Evolutionary conservation across 1,140 invertebrate species (phyloP).

Genomic region (Diorhabda carinulata): DNA sequence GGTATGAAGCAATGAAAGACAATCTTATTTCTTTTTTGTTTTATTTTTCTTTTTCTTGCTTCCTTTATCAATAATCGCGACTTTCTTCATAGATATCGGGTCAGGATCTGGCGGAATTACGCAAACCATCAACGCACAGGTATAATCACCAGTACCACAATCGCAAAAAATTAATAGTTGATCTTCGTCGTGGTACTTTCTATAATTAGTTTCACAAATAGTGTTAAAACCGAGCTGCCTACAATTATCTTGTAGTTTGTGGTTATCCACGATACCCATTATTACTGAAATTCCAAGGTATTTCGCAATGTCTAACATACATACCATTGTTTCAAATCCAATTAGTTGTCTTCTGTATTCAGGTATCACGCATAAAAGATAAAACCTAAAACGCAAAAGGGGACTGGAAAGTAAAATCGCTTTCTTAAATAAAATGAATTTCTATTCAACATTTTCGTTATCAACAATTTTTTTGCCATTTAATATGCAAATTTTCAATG

Average conservation of each 20-base stretch:
- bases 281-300: constrained; percentile 51
- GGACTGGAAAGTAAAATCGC: no score
- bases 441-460: no score
- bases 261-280: constrained; percentile 54
- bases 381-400: constrained; percentile 3
- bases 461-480: no score
- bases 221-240: constrained; percentile 50
- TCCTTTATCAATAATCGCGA: no score
- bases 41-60: no score
- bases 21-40: no score
- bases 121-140: constrained; percentile 56
- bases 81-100: no score
- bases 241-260: constrained; percentile 49
- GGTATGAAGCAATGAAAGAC: no score
- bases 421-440: no score
- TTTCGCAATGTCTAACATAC: constrained; percentile 48
- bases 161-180: constrained; percentile 54
- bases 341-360: constrained; percentile 47
- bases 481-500: no score
- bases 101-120: constrained; percentile 23
- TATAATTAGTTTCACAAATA: constrained; percentile 54
- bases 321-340: constrained; percentile 49
- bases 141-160: constrained; percentile 57
- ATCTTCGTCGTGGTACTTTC: constrained; percentile 53
- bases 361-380: constrained; percentile 47